These are phyloP conservation scores for Heterotis niloticus DNA, from an alignment of 2,113 vertebrate genomes.

Conservation along the genomic window DNA sequence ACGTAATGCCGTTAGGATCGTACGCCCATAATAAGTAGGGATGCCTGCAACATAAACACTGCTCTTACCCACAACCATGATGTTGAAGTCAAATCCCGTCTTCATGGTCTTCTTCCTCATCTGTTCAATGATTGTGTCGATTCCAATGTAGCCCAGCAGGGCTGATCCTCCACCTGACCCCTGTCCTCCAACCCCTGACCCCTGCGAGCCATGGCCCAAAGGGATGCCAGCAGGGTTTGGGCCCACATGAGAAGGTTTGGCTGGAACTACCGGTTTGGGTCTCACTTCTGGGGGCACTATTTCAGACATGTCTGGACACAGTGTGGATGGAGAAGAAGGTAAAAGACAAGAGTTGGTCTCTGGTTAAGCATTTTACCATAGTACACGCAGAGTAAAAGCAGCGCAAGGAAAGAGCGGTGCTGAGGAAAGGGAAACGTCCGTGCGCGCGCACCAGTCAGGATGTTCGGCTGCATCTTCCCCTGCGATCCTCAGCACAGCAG, in stretches of 20 bases:
- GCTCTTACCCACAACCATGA: constrained; percentile 91
- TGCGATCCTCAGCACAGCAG: background rate
- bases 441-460: background rate
- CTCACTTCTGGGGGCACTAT: constrained; percentile 82
- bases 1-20: background rate
- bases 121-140: constrained; percentile 96
- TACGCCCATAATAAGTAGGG: background rate
- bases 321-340: constrained; percentile 1
- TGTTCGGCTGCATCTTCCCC: background rate
- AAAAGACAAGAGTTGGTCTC: background rate
- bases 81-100: constrained; percentile 96
- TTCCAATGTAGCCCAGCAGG: constrained; percentile 89
- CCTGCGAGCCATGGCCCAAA: constrained; percentile 52
- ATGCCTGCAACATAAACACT: constrained; percentile 1
- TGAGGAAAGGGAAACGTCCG: background rate
- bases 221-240: constrained; percentile 46
- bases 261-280: constrained; percentile 85
- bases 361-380: background rate
- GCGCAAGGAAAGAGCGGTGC: background rate
- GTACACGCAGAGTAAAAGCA: background rate
- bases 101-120: constrained; percentile 99
- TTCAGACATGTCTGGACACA: constrained; percentile 85
- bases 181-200: constrained; percentile 43
- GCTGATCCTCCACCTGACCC: constrained; percentile 54
- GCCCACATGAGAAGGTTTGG: constrained; percentile 83